phyloP scores from a whole-genome alignment of 2,888 invertebrate genomes.

The Serripes groenlandicus region DNA sequence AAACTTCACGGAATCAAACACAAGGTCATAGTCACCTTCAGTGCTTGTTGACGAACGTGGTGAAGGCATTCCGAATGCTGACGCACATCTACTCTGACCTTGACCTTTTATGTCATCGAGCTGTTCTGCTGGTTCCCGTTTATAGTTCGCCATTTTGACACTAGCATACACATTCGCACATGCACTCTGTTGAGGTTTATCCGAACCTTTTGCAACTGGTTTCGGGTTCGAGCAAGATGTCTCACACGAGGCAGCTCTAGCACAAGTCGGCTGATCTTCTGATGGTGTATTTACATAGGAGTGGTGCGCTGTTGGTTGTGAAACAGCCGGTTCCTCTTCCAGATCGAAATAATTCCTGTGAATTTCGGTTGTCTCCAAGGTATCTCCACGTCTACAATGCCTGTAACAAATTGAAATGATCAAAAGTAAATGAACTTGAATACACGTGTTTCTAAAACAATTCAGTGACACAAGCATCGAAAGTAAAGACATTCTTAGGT shows the following conservation, averaged over 20 bases:
- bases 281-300: conserved; percentile 62
- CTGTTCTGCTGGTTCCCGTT: conserved; percentile 13
- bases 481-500: too few relatives aligned
- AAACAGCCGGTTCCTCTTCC: conserved; percentile 49
- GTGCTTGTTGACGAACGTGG: conserved; percentile 54
- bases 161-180: conserved; percentile 64
- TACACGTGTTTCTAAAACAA: too few relatives aligned
- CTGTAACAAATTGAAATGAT: too few relatives aligned
- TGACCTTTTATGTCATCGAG: conserved; percentile 20
- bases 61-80: conserved; percentile 38
- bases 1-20: conserved; percentile 63
- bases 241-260: conserved; percentile 32
- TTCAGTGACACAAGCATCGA: too few relatives aligned
- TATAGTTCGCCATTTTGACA: conserved; percentile 26
- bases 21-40: conserved; percentile 66
- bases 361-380: conserved; percentile 16
- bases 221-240: conserved; percentile 28
- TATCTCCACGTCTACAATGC: conserved; percentile 28
- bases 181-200: background rate
- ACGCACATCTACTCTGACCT: conserved; percentile 1
- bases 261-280: conserved; percentile 30
- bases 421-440: too few relatives aligned
- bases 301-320: conserved; percentile 34
- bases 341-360: conserved; percentile 57
- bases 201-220: conserved; percentile 29